Base-by-base conservation (phyloP, 2,888 invertebrate genomes). In the Synanthedon myopaeformis region DNA sequence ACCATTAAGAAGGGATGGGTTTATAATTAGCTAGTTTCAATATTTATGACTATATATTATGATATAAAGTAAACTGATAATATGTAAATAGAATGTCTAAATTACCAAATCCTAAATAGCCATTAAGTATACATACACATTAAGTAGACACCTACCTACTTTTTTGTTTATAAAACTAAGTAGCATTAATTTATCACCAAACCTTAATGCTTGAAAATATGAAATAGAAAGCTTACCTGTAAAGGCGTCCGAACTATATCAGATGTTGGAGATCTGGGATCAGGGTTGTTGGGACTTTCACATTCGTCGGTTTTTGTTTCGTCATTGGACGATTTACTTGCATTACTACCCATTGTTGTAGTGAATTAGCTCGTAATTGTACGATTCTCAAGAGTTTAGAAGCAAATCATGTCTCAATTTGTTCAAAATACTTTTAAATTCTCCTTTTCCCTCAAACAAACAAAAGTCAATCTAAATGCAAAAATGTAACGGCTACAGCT, bases 221-320 rank as follows among this genome's bases (percentile, higher is more conserved):
- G 35, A 35, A 35, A 35, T 35, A 35, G 35, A 35, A 35, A 35
- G 10, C 65, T 69, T 81, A 90, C 91, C 79, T 90, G 87, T 61
- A 91, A 74, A 49, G 91, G 91, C 52, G 91, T 91, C 56, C 91
- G 75, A 56, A 81, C 70, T 61, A 91, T 89, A 69, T 89, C 88
- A 53, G 85, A 82, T 68, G 89, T 90, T 35, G 91, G 91, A 54
- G 91, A 91, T 65, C 91, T 81, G 54, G 91, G 91, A 78, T 91
- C 91, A 55, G 76, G 61, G 65, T 71, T 79, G 77, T 91, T 90
- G 55, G 75, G 60, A 65, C 71, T 79, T 52, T 81, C 77, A 58
- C 67, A 72, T 59, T 76, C 79, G 67, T 72, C 65, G 53, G 60
- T 58, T 55, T 63, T 62, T 57, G 61, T 59, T 55, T 80, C 85